Base-by-base conservation (phyloP, 1,140 invertebrate species). In the Galleria mellonella region DNA sequence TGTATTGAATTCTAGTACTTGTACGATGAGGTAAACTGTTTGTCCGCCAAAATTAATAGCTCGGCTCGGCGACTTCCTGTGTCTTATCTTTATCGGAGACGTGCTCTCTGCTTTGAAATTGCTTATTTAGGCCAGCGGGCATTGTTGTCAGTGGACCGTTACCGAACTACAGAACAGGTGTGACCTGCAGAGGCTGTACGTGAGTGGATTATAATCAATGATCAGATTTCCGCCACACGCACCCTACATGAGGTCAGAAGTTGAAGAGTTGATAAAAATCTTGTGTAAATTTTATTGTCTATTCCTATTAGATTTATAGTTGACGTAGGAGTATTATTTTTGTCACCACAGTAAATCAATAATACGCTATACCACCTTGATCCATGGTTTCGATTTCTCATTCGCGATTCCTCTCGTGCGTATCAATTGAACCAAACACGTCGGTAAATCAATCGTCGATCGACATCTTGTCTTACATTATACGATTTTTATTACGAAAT, bases 81-180 rank as follows among this genome's bases (percentile, higher is more conserved):
- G 47, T 59, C 60, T 65, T 71, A 74, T 69, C 69, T 62, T 73
- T 73, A 75, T 77, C 69, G 62, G 62, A 72, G 63, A 72, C 70
- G 67, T 66, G 73, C 59, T 53, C 36, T 51, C 55, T 61, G 62
- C 62, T 51, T 69, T 47, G 52, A 54, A 78, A 77, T 77, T 68
- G 63, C 71, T 67, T 65, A 76, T 76, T 83, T 78, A 77, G 60
- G 47, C 47, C 54, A 62, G 54, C 23, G 58, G 55, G 63, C 64
- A 83, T 83, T 83, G 78, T 76, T 81, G 57, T 72, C 68, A 57
- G 62, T 62, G 68, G 72, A 53, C 62, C 76, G 66, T 77, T 56
- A 52, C 63, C 45, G 55, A 64, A 69, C 64, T 72, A 51, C 59
- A 56, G 62, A 68, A 48, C 76, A 81, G 71, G 71, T 77, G 72